Conservation (phyloP, 1,140 invertebrate genomes). For the Hylyphantes graminicola region DNA sequence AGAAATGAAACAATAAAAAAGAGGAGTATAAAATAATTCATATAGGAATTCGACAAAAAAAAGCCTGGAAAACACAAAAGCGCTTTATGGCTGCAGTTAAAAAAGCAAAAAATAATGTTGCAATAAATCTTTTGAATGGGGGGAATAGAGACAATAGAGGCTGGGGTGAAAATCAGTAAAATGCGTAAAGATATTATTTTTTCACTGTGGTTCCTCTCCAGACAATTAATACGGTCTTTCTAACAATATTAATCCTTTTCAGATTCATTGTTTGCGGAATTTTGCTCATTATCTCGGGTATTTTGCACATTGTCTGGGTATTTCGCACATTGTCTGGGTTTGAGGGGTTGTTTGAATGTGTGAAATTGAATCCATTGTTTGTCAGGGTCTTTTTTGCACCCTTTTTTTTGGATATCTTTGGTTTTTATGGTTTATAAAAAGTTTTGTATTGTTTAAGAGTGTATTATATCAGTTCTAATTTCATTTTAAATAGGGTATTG, state of each 20-base stretch:
- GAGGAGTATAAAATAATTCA: background rate
- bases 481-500: too few species aligned
- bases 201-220: background rate
- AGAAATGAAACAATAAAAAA: conserved; percentile 1
- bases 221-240: conserved; percentile 40
- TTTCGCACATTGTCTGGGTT: conserved; percentile 17
- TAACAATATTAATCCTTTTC: conserved; percentile 40
- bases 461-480: too few species aligned
- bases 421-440: too few species aligned
- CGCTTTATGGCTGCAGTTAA: conserved; percentile 32
- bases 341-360: background rate
- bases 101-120: conserved; percentile 10
- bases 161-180: conserved; percentile 12
- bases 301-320: conserved; percentile 42
- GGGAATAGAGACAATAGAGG: conserved; percentile 11
- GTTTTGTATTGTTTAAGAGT: too few species aligned
- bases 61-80: conserved; percentile 10
- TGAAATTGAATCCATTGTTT: conserved; percentile 19
- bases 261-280: conserved; percentile 41
- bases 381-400: background rate
- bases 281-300: conserved; percentile 38
- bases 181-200: conserved; percentile 35
- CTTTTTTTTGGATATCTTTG: too few species aligned
- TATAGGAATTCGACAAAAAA: background rate
- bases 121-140: conserved; percentile 44